Conservation (phyloP, 37 sponge, comb jelly and placozoan genomes). For the Beroe ovata region DNA sequence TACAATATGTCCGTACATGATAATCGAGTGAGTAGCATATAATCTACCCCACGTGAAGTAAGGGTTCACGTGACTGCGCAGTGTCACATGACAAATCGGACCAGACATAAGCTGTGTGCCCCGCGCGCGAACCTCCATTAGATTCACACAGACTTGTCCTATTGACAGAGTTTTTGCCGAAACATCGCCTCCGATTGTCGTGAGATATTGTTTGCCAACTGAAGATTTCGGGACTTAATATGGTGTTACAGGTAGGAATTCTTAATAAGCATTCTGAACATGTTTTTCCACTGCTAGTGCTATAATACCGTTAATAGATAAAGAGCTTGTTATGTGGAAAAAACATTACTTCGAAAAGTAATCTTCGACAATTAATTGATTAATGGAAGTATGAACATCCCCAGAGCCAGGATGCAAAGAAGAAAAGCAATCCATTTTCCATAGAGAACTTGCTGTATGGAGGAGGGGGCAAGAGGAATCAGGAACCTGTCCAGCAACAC, state of each 20-base stretch:
- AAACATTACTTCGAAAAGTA: not conserved
- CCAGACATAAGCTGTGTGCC: constrained; percentile 27
- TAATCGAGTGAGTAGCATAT: too few species aligned
- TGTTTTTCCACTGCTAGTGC: not conserved
- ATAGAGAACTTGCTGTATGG: constrained; percentile 48
- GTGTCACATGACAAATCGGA: not conserved
- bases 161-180: not conserved
- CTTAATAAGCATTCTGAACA: not conserved
- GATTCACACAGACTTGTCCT: too few species aligned
- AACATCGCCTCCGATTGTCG: not conserved
- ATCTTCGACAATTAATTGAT: not conserved
- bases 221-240: not conserved
- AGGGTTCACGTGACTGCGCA: not conserved
- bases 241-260: constrained; percentile 20
- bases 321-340: too few species aligned
- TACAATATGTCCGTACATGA: too few species aligned
- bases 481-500: not conserved
- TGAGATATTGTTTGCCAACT: not conserved
- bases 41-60: too few species aligned
- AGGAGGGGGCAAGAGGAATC: constrained; percentile 1
- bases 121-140: not conserved
- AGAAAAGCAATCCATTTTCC: constrained; percentile 63
- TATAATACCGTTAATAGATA: too few species aligned
- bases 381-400: not conserved
- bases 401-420: constrained; percentile 48